A percentile compares a stretch with the other conserved stretches of the same genome.
Conservation (phyloP, 2,113 vertebrate species). For the Amblyopsis rosae region DNA sequence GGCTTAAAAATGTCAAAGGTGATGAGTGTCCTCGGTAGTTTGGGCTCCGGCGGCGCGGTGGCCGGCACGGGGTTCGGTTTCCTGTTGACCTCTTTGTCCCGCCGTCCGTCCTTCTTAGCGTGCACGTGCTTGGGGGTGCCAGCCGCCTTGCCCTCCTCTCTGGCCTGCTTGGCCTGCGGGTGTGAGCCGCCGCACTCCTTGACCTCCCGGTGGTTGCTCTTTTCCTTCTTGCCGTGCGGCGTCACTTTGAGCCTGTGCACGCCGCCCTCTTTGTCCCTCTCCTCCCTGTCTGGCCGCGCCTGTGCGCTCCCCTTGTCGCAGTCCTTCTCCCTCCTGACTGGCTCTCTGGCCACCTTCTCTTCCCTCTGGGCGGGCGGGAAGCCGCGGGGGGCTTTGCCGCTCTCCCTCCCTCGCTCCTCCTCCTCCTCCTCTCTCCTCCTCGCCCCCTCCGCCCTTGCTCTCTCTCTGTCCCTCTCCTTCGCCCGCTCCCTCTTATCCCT, state of each 20-base stretch:
- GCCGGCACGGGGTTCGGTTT: slow-evolving; percentile 41
- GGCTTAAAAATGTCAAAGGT: slow-evolving; percentile 76
- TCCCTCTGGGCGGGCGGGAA: slow-evolving; percentile 42
- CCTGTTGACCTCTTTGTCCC: slow-evolving; percentile 52
- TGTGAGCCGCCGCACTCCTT: slow-evolving; percentile 19
- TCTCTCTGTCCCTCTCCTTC: slow-evolving; percentile 41
- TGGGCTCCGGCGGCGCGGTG: slow-evolving; percentile 53
- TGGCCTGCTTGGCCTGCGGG: slow-evolving; percentile 31
- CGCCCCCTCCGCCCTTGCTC: slow-evolving; percentile 43
- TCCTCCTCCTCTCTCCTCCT: slow-evolving; percentile 53
- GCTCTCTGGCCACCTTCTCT: slow-evolving; percentile 57
- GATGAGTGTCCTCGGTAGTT: slow-evolving; percentile 67
- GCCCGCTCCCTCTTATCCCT: slow-evolving; percentile 38
- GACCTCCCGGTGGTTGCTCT: slow-evolving; percentile 68
- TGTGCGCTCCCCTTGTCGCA: slow-evolving; percentile 37
- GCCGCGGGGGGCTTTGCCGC: slow-evolving; percentile 37
- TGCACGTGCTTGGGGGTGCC: slow-evolving; percentile 28
- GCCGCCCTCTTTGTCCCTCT: slow-evolving; percentile 42
- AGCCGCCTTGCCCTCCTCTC: slow-evolving; percentile 62
- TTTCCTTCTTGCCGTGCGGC: slow-evolving; percentile 69
- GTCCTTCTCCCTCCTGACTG: slow-evolving; percentile 65
- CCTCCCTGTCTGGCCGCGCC: slow-evolving; percentile 49
- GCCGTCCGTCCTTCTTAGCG: slow-evolving; percentile 59
- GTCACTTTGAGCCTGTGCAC: slow-evolving; percentile 60
- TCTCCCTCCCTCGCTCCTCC: slow-evolving; percentile 55